A percentile compares a stretch with the other conserved stretches of the same genome.
Evolutionary conservation across 1,140 invertebrate species (phyloP).

Genomic region (Mesaphorura yosii): DNA sequence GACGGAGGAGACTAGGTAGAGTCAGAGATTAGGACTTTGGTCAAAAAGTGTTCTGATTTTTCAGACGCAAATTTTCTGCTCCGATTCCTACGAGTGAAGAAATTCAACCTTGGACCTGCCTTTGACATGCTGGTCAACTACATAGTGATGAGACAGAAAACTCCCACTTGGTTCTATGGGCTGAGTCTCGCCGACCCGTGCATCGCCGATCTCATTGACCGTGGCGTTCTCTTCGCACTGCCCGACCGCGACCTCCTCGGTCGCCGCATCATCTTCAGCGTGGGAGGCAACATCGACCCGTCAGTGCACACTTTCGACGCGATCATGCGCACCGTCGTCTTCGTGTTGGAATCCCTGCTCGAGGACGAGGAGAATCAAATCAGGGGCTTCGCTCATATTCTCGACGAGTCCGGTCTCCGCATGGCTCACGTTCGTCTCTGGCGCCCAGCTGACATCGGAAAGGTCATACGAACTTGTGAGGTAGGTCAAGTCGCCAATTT

Average conservation of each 20-base stretch:
- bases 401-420: constrained; percentile 37
- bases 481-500: constrained; percentile 18
- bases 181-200: constrained; percentile 56
- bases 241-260: constrained; percentile 62
- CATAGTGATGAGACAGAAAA: constrained; percentile 55
- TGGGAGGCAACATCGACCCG: constrained; percentile 69
- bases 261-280: constrained; percentile 60
- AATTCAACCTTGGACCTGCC: constrained; percentile 68
- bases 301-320: constrained; percentile 63
- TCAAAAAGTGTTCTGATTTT: constrained; percentile 16
- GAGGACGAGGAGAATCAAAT: constrained; percentile 65
- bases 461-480: constrained; percentile 32
- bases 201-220: constrained; percentile 55
- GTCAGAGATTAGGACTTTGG: neutral
- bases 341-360: constrained; percentile 65
- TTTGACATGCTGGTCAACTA: constrained; percentile 70
- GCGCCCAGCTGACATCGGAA: constrained; percentile 34
- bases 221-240: constrained; percentile 65
- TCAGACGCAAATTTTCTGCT: constrained; percentile 62
- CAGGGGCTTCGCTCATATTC: constrained; percentile 36
- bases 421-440: constrained; percentile 34
- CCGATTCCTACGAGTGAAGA: constrained; percentile 66
- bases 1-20: neutral
- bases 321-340: constrained; percentile 63
- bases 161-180: constrained; percentile 50